Conservation (phyloP, 2,888 invertebrate genomes). For the Drosophila hamatofila region DNA sequence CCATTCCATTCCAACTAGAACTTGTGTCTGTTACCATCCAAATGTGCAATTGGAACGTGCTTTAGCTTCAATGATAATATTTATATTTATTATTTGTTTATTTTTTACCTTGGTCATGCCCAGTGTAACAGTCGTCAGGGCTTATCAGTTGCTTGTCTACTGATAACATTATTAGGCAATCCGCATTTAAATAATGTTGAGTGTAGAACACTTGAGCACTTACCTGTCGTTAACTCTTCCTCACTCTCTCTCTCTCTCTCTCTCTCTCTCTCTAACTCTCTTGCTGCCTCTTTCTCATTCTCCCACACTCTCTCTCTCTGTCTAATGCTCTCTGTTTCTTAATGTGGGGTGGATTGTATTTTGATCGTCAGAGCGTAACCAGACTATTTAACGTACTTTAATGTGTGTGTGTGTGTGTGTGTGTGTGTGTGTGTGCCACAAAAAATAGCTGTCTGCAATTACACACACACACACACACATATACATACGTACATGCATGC, state of each 20-base stretch:
- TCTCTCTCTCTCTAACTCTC: not conserved
- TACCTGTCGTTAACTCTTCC: constrained; percentile 8
- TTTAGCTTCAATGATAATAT: constrained; percentile 22
- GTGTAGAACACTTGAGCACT: constrained; percentile 32
- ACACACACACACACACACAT: constrained; percentile 29
- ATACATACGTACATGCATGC: not conserved
- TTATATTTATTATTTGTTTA: constrained; percentile 44
- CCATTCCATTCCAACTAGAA: not conserved
- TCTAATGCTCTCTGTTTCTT: not conserved
- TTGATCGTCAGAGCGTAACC: constrained; percentile 76
- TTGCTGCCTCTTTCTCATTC: too few species aligned
- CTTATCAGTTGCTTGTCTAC: constrained; percentile 43
- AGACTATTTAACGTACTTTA: constrained; percentile 49
- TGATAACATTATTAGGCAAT: constrained; percentile 57
- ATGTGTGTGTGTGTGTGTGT: constrained; percentile 41
- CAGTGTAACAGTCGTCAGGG: constrained; percentile 6
- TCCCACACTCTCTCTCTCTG: not conserved
- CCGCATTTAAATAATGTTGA: constrained; percentile 42
- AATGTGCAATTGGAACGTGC: constrained; percentile 36
- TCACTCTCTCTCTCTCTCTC: not conserved
- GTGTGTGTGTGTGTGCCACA: constrained; percentile 62
- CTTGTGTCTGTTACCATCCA: not conserved
- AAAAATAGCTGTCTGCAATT: constrained; percentile 66
- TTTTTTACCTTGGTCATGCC: constrained; percentile 40
- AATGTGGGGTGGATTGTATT: constrained; percentile 54